A percentile compares a stretch with the other conserved stretches of the same genome.
These are phyloP conservation scores for Stenichneumon culpator DNA, from an alignment of 2,888 invertebrate genomes.

Conservation along the genomic window DNA sequence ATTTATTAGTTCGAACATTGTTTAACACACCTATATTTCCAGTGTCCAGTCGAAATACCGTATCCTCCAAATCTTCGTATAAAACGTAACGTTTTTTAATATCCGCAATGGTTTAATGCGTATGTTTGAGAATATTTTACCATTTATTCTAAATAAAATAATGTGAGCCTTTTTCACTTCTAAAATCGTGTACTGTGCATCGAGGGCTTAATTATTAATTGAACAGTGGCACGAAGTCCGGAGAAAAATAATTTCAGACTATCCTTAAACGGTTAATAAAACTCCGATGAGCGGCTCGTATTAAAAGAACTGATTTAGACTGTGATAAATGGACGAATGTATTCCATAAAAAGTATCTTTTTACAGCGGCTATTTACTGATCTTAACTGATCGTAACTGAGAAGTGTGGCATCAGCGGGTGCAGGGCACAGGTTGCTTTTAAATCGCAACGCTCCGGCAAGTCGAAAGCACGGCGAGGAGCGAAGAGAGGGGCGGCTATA, in stretches of 20 bases:
- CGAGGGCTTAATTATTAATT: neutral
- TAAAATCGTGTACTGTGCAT: neutral
- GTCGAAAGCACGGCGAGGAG: slow-evolving; percentile 35
- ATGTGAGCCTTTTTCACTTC: too few relatives aligned
- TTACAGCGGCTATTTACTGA: neutral
- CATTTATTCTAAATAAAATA: too few relatives aligned
- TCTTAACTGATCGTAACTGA: slow-evolving; percentile 12
- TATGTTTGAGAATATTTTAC: too few relatives aligned
- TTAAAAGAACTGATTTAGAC: neutral
- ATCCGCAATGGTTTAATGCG: too few relatives aligned
- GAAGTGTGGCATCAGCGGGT: neutral
- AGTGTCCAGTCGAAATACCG: too few relatives aligned
- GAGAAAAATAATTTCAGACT: neutral
- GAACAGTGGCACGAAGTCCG: neutral
- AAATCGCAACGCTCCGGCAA: slow-evolving; percentile 44
- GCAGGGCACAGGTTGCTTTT: slow-evolving; percentile 50
- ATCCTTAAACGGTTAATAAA: neutral
- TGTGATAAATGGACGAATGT: slow-evolving; percentile 3
- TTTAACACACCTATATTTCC: neutral
- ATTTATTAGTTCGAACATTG: neutral
- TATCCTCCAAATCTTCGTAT: too few relatives aligned
- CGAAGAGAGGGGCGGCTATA: slow-evolving; percentile 23
- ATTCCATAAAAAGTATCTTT: slow-evolving; percentile 19
- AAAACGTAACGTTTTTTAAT: too few relatives aligned
- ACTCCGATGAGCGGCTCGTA: neutral